Percentiles rank a stretch among this genome's conserved stretches.
These are phyloP conservation scores for Watsonalla binaria DNA, from an alignment of 2,888 invertebrate genomes.

Conservation along the genomic window DNA sequence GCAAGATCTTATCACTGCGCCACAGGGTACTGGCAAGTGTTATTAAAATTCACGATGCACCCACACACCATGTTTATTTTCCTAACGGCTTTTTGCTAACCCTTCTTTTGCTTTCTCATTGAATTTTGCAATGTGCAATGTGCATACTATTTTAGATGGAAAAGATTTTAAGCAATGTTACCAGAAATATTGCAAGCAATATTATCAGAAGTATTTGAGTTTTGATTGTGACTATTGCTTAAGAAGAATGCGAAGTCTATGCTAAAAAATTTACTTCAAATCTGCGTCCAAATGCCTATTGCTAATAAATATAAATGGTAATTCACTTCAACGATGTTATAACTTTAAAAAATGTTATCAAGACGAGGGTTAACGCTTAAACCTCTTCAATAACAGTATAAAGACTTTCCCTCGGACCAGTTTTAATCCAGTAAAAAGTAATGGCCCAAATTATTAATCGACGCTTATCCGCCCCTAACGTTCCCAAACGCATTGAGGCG, in stretches of 20 bases:
- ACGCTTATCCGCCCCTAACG: slow-evolving; percentile 22
- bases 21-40: slow-evolving; percentile 63
- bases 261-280: no score
- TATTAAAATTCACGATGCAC: slow-evolving; percentile 57
- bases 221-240: no score
- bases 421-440: not conserved
- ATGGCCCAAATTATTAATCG: slow-evolving; percentile 13
- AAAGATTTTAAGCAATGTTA: not conserved
- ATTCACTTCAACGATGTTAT: not conserved
- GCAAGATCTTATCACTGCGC: slow-evolving; percentile 66
- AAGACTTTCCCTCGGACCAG: slow-evolving; percentile 17
- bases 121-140: slow-evolving; percentile 2
- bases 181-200: no score
- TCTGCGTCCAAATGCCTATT: no score
- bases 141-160: slow-evolving; percentile 5
- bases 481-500: slow-evolving; percentile 59
- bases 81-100: slow-evolving; percentile 60
- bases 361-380: not conserved
- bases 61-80: slow-evolving; percentile 46
- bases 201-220: no score
- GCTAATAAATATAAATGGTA: no score
- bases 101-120: slow-evolving; percentile 36
- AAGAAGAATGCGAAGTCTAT: no score
- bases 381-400: not conserved
- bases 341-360: not conserved